Evolutionary conservation across 2,113 vertebrate species (phyloP).

Genomic region (Ciconia boyciana): DNA sequence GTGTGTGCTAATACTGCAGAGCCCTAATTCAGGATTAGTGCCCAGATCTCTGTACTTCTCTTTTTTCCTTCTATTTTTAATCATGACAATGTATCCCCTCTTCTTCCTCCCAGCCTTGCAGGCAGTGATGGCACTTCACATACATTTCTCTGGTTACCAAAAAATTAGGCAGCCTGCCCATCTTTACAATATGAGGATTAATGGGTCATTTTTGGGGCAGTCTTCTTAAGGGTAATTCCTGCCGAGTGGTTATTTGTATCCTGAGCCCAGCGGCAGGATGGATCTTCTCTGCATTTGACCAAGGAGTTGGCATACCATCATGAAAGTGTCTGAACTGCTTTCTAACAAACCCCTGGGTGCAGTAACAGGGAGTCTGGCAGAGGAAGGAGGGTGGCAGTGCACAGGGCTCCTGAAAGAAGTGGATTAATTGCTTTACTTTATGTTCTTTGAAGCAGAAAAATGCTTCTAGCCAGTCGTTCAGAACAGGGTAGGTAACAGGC

Average conservation of each 20-base stretch:
- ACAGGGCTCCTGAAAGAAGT: not conserved
- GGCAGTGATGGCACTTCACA: not conserved
- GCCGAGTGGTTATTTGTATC: not conserved
- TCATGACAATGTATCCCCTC: not conserved
- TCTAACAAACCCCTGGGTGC: not conserved
- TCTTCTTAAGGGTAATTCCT: not conserved
- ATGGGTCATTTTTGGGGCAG: not conserved
- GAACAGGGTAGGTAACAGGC: conserved; percentile 1
- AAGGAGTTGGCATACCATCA: not conserved
- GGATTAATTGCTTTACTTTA: conserved; percentile 41
- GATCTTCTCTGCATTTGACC: not conserved
- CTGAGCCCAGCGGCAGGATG: not conserved
- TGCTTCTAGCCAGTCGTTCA: not conserved
- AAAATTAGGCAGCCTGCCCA: not conserved
- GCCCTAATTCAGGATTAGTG: not conserved
- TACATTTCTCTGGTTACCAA: not conserved
- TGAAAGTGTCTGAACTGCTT: conserved; percentile 14
- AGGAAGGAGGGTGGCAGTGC: not conserved
- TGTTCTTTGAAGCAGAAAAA: conserved; percentile 37
- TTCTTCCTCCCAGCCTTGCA: not conserved
- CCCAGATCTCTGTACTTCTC: not conserved
- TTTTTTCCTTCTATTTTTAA: not conserved
- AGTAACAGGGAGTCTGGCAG: not conserved
- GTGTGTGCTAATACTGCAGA: not conserved
- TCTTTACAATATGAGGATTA: not conserved